phyloP scores from a whole-genome alignment of 2,888 invertebrate species.

The Archaeoteleia sp. region DNA sequence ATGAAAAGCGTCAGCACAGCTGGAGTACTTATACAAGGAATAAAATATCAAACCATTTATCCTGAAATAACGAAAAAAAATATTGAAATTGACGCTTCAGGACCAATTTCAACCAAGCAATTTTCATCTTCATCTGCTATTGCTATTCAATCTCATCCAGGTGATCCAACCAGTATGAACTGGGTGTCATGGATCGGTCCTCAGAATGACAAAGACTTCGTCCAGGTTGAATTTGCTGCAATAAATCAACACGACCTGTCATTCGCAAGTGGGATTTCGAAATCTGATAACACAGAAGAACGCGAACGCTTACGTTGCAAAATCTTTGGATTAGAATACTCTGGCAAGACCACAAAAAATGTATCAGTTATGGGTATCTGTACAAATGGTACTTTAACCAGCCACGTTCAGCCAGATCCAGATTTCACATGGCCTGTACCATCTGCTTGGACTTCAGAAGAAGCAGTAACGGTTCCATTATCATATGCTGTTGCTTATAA shows the following conservation, averaged over 20 bases:
- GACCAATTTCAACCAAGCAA: slow-evolving; percentile 5
- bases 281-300: neutral
- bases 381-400: slow-evolving; percentile 75
- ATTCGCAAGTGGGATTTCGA: slow-evolving; percentile 83
- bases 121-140: slow-evolving; percentile 59
- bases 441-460: slow-evolving; percentile 78
- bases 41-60: slow-evolving; percentile 75
- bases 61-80: slow-evolving; percentile 74
- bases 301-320: slow-evolving; percentile 75
- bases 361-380: slow-evolving; percentile 74
- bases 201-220: slow-evolving; percentile 59
- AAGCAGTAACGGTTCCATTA: slow-evolving; percentile 81
- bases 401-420: slow-evolving; percentile 76
- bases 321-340: slow-evolving; percentile 79
- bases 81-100: slow-evolving; percentile 15
- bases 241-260: slow-evolving; percentile 82
- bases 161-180: slow-evolving; percentile 79
- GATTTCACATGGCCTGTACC: slow-evolving; percentile 78
- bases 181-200: slow-evolving; percentile 84
- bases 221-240: slow-evolving; percentile 83
- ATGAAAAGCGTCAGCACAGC: slow-evolving; percentile 9
- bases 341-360: slow-evolving; percentile 77
- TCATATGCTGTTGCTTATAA: slow-evolving; percentile 80
- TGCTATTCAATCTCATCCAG: slow-evolving; percentile 10
- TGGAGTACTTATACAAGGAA: slow-evolving; percentile 32